Conservation (phyloP, 1,140 invertebrate genomes). For the Sitobion miscanthi region DNA sequence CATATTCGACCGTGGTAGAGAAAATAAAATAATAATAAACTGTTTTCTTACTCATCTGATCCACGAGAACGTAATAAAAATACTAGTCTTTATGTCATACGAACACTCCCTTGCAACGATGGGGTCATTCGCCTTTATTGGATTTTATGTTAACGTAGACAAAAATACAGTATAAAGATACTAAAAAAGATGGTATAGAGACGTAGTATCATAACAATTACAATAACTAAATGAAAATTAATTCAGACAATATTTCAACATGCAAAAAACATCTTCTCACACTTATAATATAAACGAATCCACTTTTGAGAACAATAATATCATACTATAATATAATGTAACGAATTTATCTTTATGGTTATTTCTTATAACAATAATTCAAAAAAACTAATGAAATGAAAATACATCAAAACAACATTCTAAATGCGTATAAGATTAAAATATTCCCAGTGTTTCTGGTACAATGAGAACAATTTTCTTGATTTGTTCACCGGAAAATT, state of each 20-base stretch:
- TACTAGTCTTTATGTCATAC: neutral
- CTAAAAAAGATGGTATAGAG: no score
- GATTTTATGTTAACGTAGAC: neutral
- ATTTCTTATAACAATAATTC: neutral
- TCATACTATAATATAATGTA: neutral
- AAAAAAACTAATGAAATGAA: neutral
- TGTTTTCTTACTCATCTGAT: neutral
- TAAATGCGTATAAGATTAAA: neutral
- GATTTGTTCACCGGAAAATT: conserved; percentile 24
- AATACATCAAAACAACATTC: neutral
- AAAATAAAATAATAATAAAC: conserved; percentile 5
- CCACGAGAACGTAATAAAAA: neutral
- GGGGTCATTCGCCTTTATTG: neutral
- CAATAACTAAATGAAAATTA: neutral
- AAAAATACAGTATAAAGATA: neutral
- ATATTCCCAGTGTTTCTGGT: neutral
- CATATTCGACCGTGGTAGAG: neutral
- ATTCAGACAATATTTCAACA: no score
- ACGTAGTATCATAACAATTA: no score
- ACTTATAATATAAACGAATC: neutral
- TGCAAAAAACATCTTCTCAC: neutral
- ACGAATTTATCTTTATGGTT: neutral
- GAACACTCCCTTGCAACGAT: neutral
- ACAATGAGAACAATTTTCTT: neutral
- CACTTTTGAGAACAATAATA: neutral